Evolutionary conservation across 1,140 invertebrate species (phyloP).

Genomic region (Pseudomyrmex flavicornis): DNA sequence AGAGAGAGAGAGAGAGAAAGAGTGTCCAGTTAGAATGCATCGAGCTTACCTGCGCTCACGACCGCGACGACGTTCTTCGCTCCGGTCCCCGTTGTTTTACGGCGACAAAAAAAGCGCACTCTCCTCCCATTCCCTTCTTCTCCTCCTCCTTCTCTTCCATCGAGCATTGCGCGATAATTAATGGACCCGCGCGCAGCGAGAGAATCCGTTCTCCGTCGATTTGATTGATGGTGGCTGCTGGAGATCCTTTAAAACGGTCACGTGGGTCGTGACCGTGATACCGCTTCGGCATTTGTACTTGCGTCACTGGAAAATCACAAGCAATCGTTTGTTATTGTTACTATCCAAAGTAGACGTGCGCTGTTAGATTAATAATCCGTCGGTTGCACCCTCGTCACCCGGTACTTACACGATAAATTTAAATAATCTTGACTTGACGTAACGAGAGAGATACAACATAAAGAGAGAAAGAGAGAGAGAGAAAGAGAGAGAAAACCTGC

Average conservation of each 20-base stretch:
- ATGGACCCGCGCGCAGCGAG: conserved; percentile 64
- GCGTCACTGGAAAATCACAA: conserved; percentile 38
- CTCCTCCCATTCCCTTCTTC: conserved; percentile 1
- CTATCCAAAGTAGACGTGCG: conserved; percentile 1
- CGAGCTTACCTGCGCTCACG: conserved; percentile 64
- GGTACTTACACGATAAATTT: background rate
- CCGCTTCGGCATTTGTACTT: conserved; percentile 46
- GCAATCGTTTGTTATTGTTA: conserved; percentile 30
- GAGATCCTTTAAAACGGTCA: conserved; percentile 54
- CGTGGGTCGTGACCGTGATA: conserved; percentile 49
- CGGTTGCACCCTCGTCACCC: background rate
- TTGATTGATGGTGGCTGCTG: conserved; percentile 61
- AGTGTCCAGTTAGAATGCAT: conserved; percentile 65
- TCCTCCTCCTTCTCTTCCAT: conserved; percentile 37
- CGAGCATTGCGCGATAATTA: conserved; percentile 71
- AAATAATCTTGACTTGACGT: background rate
- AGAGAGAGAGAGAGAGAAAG: conserved; percentile 49
- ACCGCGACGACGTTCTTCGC: conserved; percentile 48
- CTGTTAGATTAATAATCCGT: conserved; percentile 27
- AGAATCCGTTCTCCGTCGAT: conserved; percentile 70
- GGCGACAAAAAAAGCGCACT: conserved; percentile 51
- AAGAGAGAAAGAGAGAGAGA: no score
- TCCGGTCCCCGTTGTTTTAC: conserved; percentile 56
- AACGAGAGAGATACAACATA: background rate
- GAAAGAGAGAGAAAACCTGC: no score